Conservation (phyloP, 2,113 vertebrate genomes). For the Ageneiosus marmoratus region DNA sequence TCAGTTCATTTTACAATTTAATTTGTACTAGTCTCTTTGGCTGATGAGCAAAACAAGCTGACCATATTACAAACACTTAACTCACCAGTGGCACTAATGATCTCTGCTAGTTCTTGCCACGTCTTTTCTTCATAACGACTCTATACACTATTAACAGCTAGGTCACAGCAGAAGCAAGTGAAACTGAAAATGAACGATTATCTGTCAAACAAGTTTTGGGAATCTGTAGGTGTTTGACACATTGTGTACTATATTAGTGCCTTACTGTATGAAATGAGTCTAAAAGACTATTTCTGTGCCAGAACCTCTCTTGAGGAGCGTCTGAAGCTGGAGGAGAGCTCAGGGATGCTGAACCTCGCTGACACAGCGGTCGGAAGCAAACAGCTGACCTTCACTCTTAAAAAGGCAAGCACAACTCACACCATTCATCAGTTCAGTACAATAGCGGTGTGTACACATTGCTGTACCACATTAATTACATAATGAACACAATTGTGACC, state of each 20-base stretch:
- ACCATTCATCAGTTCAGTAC: neutral
- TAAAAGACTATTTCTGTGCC: neutral
- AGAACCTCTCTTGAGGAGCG: conserved; percentile 93
- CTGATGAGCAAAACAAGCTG: neutral
- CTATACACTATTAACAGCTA: neutral
- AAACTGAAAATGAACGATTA: neutral
- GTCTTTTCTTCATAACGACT: neutral
- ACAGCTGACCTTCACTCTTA: conserved; percentile 90
- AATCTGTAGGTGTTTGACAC: neutral
- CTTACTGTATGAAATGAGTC: neutral
- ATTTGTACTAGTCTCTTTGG: neutral
- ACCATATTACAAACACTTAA: neutral
- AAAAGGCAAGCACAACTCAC: conserved; percentile 78
- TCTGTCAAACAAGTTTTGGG: neutral
- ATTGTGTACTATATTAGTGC: neutral
- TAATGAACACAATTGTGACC: neutral
- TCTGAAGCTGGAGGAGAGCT: conserved; percentile 83
- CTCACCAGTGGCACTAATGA: neutral
- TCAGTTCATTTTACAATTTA: neutral
- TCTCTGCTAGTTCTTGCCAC: neutral
- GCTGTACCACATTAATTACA: neutral
- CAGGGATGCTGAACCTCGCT: conserved; percentile 73
- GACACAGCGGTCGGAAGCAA: conserved; percentile 93
- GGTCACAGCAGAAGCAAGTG: neutral
- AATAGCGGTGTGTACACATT: neutral